A percentile compares a stretch with the other conserved stretches of the same genome.
Conservation (phyloP, 2,888 invertebrate species). For the Cataglyphis cursor region DNA sequence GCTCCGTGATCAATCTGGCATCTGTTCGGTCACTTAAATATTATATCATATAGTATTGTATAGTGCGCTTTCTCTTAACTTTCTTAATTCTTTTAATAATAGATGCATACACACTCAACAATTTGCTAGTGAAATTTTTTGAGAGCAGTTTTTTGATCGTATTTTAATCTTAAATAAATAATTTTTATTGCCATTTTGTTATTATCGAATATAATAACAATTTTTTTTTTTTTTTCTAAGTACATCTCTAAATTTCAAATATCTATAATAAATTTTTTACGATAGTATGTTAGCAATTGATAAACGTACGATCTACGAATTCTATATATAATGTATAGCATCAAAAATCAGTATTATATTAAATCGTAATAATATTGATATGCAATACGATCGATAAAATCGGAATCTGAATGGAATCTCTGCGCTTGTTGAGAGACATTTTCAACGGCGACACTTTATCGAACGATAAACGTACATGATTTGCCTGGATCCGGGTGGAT, state of each 20-base stretch:
- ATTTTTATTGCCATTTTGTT: background rate
- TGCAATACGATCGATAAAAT: constrained; percentile 70
- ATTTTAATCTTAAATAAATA: background rate
- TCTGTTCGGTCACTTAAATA: constrained; percentile 20
- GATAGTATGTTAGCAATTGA: background rate
- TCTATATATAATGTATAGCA: background rate
- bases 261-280: background rate
- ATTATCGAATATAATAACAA: no score
- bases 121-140: background rate
- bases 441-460: constrained; percentile 59
- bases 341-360: constrained; percentile 8
- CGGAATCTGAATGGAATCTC: constrained; percentile 56
- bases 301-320: constrained; percentile 1
- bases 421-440: constrained; percentile 50
- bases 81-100: background rate
- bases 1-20: constrained; percentile 44
- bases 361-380: constrained; percentile 10
- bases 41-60: background rate
- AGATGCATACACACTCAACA: background rate
- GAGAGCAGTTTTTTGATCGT: background rate
- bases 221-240: background rate
- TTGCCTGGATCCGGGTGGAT: constrained; percentile 39
- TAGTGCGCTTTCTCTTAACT: constrained; percentile 13
- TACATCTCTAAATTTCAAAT: background rate
- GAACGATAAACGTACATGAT: constrained; percentile 65